These are phyloP conservation scores for Gastracanthus pulcherrimus DNA, from an alignment of 2,888 invertebrate genomes.

Conservation along the genomic window DNA sequence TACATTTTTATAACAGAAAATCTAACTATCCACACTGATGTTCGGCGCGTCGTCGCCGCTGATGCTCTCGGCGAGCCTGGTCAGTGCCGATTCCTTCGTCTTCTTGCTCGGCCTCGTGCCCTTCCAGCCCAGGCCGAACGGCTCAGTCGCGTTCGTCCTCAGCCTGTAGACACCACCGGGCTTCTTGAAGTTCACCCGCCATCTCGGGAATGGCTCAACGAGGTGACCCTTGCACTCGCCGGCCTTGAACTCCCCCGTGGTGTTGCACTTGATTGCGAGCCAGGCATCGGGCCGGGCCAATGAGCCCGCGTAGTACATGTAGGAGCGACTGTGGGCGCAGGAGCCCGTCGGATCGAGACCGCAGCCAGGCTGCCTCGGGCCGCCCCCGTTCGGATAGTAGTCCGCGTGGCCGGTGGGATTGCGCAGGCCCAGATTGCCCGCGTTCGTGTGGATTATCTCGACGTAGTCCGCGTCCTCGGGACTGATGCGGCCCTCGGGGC, in stretches of 20 bases:
- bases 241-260: background rate
- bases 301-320: conserved; percentile 59
- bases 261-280: conserved; percentile 4
- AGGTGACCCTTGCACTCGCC: background rate
- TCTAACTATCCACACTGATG: too few relatives aligned
- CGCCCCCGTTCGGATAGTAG: conserved; percentile 63
- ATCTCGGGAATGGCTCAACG: background rate
- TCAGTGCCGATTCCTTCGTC: too few relatives aligned
- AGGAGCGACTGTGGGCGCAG: conserved; percentile 63
- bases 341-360: background rate
- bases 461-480: conserved; percentile 57
- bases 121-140: conserved; percentile 20
- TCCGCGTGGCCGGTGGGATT: conserved; percentile 59
- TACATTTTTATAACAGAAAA: too few relatives aligned
- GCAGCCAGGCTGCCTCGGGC: conserved; percentile 60
- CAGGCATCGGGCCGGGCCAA: conserved; percentile 16
- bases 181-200: background rate
- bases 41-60: too few relatives aligned
- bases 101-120: conserved; percentile 17
- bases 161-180: background rate
- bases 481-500: conserved; percentile 52
- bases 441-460: conserved; percentile 63
- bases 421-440: conserved; percentile 54
- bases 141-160: background rate
- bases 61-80: too few relatives aligned